Evolutionary conservation across 1,140 invertebrate species (phyloP), one percentile per base, ranked within the genome.

Genomic region (Calephelis nemesis): DNA sequence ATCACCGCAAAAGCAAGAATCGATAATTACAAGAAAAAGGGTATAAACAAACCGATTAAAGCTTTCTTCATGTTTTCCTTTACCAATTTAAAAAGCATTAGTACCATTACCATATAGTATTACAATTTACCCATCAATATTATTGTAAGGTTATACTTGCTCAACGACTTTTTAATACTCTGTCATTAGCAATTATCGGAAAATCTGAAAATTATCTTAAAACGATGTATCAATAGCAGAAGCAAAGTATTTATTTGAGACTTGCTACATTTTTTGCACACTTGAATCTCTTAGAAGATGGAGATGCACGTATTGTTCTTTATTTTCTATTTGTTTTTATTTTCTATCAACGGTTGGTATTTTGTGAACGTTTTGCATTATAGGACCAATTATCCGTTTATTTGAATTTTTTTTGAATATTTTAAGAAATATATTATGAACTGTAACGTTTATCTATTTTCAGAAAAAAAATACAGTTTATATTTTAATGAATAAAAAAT

Each of bases 111-210:
- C 15, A 39, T 54, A 30, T 9, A 10, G 15, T 4, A 9, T 19
- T 10, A 58, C 11, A 30, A 58, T 58, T 58, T 45, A 7, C 6
- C 42, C 7, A 7, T 15, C 10, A n/a, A 58, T 30, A 58, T 30
- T 30, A 39, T 58, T 58, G 5, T 12, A 58, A 58, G 54, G 15
- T 58, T 11, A 58, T 11, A 30, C 10, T 45, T 45, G 19, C 30
- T 58, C 15, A 58, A 58, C 54, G 54, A 58, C 54, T 39, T 58
- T 58, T 58, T 58, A 58, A 58, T 58, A 58, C 54, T 54, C 13
- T 10, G 11, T 58, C 54, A 58, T 58, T 58, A 58, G 5, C 54
- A 39, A 58, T 30, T 39, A 58, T 58, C 30, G 11, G 30, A 58
- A 45, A 6, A 58, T 58, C 54, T 39, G 12, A 58, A 58, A 58